These are phyloP conservation scores for Microcebus tavaratra DNA, from an alignment of 2,113 vertebrate genomes.

Conservation along the genomic window DNA sequence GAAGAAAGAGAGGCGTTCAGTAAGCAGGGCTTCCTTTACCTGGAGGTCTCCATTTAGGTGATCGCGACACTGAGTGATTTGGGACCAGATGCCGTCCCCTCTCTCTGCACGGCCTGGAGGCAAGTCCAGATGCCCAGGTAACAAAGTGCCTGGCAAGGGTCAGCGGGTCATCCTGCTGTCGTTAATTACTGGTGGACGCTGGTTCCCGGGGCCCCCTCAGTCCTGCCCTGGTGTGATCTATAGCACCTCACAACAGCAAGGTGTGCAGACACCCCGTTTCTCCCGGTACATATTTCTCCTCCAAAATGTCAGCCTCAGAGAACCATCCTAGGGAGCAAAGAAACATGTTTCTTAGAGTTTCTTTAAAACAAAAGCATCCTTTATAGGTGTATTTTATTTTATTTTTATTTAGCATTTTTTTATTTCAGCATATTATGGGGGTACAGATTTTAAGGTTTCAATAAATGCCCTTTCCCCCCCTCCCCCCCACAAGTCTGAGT, in stretches of 20 bases:
- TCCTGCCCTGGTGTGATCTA: constrained; percentile 69
- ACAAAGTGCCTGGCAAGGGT: constrained; percentile 76
- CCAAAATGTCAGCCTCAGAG: constrained; percentile 64
- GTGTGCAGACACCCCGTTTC: neutral
- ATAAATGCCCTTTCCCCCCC: no score
- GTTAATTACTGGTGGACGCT: constrained; percentile 89
- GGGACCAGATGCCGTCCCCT: neutral
- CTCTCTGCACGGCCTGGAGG: constrained; percentile 70
- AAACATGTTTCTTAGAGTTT: neutral
- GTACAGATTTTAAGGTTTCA: no score
- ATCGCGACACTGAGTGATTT: neutral
- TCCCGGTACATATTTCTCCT: constrained; percentile 32
- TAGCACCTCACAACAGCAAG: constrained; percentile 46
- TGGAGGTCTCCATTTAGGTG: neutral
- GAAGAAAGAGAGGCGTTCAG: neutral
- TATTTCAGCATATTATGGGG: no score
- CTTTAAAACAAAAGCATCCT: neutral
- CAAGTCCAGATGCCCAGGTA: constrained; percentile 77
- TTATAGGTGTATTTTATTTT: neutral
- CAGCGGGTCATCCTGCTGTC: constrained; percentile 72
- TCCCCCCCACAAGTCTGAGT: no score
- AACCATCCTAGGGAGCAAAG: neutral
- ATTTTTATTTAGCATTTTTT: no score
- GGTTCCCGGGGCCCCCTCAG: constrained; percentile 77
- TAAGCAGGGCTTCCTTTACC: constrained; percentile 2